Percentiles rank a stretch among this genome's conserved stretches.
Evolutionary conservation across 2,797 vertebrate genomes (phyloP).

Genomic region (Okamejei kenojei): DNA sequence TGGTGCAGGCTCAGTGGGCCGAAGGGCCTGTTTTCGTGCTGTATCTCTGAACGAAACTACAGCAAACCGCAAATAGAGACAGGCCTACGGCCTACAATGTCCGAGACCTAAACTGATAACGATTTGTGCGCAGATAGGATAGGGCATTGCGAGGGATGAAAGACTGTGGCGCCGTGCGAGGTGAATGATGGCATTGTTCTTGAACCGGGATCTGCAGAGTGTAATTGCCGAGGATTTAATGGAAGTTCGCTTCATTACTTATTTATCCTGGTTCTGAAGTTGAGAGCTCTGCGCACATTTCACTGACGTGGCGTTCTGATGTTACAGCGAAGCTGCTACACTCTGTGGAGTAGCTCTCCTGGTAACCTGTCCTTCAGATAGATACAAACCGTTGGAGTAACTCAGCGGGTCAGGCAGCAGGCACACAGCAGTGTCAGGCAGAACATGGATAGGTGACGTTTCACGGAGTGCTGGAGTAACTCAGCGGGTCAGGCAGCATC

Average conservation of each 20-base stretch:
- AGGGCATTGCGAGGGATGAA: not conserved
- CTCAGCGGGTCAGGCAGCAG: not conserved
- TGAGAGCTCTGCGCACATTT: not conserved
- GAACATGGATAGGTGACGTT: too few species aligned
- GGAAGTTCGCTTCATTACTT: slow-evolving; percentile 23
- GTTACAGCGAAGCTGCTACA: not conserved
- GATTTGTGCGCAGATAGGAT: not conserved
- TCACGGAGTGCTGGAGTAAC: too few species aligned
- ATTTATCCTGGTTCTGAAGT: not conserved
- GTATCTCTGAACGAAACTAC: too few species aligned
- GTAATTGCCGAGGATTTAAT: not conserved
- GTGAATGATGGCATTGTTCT: not conserved
- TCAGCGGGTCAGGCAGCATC: too few species aligned
- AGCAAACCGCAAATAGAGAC: too few species aligned
- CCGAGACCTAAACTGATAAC: too few species aligned
- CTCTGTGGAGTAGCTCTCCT: not conserved
- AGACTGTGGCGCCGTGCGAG: not conserved
- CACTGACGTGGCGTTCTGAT: not conserved
- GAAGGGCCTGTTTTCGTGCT: too few species aligned
- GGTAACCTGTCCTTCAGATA: not conserved
- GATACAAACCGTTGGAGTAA: not conserved
- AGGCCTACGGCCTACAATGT: too few species aligned
- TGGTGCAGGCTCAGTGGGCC: too few species aligned
- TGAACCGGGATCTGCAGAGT: not conserved
- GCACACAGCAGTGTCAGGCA: too few species aligned